Evolutionary conservation across 2,797 vertebrate genomes (phyloP).

Genomic region (Lemur catta): DNA sequence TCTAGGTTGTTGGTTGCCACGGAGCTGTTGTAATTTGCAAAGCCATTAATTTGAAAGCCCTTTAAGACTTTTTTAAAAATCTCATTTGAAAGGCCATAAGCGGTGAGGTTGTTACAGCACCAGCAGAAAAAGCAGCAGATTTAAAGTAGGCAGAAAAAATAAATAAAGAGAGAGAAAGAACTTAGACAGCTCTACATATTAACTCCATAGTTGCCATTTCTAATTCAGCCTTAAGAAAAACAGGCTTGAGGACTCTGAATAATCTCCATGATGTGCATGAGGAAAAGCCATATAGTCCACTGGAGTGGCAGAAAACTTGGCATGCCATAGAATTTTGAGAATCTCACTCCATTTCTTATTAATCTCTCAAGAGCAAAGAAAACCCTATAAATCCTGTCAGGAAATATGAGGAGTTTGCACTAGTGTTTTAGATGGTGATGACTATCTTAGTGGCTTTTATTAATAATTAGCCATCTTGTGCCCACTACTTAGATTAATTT

Average conservation of each 20-base stretch:
- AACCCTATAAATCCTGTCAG: neutral
- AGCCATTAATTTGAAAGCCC: neutral
- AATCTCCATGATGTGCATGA: neutral
- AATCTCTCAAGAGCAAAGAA: neutral
- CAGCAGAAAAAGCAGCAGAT: neutral
- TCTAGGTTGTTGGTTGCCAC: neutral
- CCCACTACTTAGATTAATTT: neutral
- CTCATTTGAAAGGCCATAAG: neutral
- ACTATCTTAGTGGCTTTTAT: neutral
- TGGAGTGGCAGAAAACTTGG: neutral
- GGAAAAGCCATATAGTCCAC: neutral
- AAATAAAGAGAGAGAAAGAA: neutral
- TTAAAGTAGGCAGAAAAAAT: neutral
- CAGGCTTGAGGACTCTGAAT: neutral
- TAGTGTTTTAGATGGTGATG: neutral
- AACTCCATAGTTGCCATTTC: neutral
- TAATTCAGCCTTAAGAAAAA: neutral
- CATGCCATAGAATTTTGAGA: neutral
- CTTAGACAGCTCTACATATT: neutral
- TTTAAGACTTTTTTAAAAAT: neutral
- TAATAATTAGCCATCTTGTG: neutral
- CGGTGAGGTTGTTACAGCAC: neutral
- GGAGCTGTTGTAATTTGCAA: neutral
- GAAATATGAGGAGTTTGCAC: neutral
- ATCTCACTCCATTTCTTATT: neutral